phyloP scores from a whole-genome alignment of 2,797 vertebrate genomes.

The Sebastes hubbsi region DNA sequence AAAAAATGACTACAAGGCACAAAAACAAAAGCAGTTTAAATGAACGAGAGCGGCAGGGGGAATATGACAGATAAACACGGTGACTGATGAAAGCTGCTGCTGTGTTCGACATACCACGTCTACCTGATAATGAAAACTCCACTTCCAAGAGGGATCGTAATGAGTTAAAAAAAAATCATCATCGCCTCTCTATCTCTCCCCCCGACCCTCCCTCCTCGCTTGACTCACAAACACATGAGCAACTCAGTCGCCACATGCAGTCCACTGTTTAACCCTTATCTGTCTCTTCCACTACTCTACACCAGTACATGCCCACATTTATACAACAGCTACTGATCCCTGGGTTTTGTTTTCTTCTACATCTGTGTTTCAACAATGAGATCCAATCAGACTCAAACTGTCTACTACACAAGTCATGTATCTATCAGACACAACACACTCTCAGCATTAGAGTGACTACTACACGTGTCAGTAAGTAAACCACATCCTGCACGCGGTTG shows the following conservation, averaged over 20 bases:
- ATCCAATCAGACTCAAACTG: background rate
- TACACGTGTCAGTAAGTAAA: background rate
- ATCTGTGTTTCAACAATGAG: background rate
- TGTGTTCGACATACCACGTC: conserved; percentile 29
- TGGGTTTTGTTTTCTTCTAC: background rate
- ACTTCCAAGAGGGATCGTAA: conserved; percentile 32
- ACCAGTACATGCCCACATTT: background rate
- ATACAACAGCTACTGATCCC: background rate
- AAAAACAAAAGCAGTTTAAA: background rate
- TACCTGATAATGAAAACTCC: conserved; percentile 41
- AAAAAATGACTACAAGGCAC: background rate
- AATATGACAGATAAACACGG: background rate
- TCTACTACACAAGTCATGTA: background rate
- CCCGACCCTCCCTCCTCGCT: conserved; percentile 22
- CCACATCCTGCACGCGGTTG: conserved; percentile 14
- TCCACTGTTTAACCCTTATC: conserved; percentile 57
- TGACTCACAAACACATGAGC: conserved; percentile 77
- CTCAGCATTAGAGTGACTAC: background rate
- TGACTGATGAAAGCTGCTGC: background rate
- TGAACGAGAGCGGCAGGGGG: background rate
- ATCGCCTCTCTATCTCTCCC: conserved; percentile 53
- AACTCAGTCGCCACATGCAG: conserved; percentile 48
- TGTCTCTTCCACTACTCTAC: conserved; percentile 3
- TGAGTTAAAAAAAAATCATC: conserved; percentile 65
- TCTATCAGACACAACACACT: background rate